A percentile compares a stretch with the other conserved stretches of the same genome.
Conservation (phyloP, 2,888 invertebrate genomes). For the Eristalinus aeneus region DNA sequence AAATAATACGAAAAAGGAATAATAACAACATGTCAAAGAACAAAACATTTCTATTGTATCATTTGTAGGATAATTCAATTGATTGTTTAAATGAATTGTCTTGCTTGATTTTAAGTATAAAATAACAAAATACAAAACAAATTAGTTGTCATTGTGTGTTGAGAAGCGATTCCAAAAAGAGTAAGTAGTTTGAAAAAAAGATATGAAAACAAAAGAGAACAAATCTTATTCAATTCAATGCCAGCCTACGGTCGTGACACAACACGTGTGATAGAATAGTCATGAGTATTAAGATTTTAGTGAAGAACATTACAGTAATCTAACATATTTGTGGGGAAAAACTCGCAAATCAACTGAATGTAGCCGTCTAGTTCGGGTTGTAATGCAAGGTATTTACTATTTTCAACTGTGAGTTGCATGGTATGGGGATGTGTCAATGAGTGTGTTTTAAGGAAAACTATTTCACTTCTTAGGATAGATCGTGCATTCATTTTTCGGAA, state of each 20-base stretch:
- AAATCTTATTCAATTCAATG: conserved; percentile 12
- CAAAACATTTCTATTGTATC: conserved; percentile 43
- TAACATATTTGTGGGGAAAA: too few species aligned
- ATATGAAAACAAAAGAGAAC: neutral
- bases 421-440: too few species aligned
- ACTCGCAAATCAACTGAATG: too few species aligned
- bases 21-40: conserved; percentile 64
- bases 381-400: too few species aligned
- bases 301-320: conserved; percentile 12
- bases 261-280: neutral
- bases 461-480: too few species aligned
- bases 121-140: conserved; percentile 10
- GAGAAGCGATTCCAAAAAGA: conserved; percentile 43
- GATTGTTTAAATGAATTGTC: conserved; percentile 6
- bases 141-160: conserved; percentile 22
- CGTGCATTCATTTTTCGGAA: too few species aligned
- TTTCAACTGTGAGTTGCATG: too few species aligned
- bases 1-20: conserved; percentile 77
- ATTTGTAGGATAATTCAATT: conserved; percentile 19
- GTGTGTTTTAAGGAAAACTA: too few species aligned
- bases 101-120: conserved; percentile 3
- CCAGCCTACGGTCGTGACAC: conserved; percentile 23
- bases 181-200: conserved; percentile 4
- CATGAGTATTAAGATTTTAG: neutral
- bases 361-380: too few species aligned